Conservation (phyloP, 2,113 vertebrate genomes). For the Hippocampus mohnikei region DNA sequence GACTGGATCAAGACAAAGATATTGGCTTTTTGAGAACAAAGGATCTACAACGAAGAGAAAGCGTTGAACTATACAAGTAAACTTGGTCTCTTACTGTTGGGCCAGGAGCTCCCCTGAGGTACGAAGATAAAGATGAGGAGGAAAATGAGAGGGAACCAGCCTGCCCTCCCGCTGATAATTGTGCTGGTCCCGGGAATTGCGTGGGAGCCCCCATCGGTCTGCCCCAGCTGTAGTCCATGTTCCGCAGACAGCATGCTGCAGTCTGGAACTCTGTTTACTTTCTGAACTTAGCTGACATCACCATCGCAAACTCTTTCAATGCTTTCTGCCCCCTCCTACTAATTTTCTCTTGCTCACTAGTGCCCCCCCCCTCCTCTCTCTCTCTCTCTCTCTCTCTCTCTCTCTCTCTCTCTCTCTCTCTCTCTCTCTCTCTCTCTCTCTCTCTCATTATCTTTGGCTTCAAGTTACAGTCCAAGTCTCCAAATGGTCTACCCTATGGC, state of each 20-base stretch:
- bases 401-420: slow-evolving; percentile 31
- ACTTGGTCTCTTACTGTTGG: slow-evolving; percentile 67
- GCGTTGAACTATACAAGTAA: slow-evolving; percentile 14
- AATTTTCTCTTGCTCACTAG: slow-evolving; percentile 31
- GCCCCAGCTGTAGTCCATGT: slow-evolving; percentile 55
- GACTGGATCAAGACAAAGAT: slow-evolving; percentile 47
- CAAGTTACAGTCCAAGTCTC: slow-evolving; percentile 68
- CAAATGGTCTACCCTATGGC: slow-evolving; percentile 43
- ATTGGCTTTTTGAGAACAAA: slow-evolving; percentile 62
- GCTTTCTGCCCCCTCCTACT: slow-evolving; percentile 48
- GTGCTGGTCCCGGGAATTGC: slow-evolving; percentile 30
- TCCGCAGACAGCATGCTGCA: slow-evolving; percentile 74
- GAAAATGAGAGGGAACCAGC: slow-evolving; percentile 54
- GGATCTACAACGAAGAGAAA: slow-evolving; percentile 27
- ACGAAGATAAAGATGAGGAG: slow-evolving; percentile 60
- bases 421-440: slow-evolving; percentile 17
- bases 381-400: slow-evolving; percentile 26
- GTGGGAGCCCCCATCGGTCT: slow-evolving; percentile 43
- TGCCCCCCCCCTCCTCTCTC: slow-evolving; percentile 15
- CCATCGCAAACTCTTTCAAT: slow-evolving; percentile 57
- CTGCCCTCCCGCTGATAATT: slow-evolving; percentile 34
- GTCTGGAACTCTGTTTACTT: slow-evolving; percentile 78
- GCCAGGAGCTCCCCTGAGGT: slow-evolving; percentile 65
- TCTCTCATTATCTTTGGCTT: slow-evolving; percentile 53
- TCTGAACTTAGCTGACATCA: slow-evolving; percentile 81